phyloP scores from a whole-genome alignment of 2,797 vertebrate genomes.

The Molossus molossus region DNA sequence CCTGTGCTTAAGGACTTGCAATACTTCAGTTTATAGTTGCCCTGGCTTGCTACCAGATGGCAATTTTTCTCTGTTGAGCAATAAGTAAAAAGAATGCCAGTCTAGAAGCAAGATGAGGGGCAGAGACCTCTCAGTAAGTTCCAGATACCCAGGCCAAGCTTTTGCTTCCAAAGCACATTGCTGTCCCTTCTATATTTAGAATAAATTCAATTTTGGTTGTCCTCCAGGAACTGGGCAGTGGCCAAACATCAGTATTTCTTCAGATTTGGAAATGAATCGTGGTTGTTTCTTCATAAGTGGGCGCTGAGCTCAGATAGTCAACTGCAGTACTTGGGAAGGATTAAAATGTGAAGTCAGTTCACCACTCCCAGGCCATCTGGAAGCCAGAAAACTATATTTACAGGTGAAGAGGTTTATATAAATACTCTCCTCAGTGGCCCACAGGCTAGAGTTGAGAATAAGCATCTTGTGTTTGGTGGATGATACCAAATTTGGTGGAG shows the following conservation, averaged over 20 bases:
- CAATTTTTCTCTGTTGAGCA: conserved; percentile 49
- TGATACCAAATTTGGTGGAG: conserved; percentile 79
- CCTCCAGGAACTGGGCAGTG: conserved; percentile 56
- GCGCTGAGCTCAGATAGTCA: conserved; percentile 46
- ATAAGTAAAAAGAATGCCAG: conserved; percentile 29
- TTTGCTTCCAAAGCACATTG: conserved; percentile 54
- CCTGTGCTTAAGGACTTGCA: conserved; percentile 7
- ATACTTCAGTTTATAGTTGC: conserved; percentile 1
- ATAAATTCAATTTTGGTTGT: conserved; percentile 71
- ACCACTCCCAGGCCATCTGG: conserved; percentile 41
- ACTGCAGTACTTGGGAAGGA: conserved; percentile 65
- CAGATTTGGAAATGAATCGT: conserved; percentile 67
- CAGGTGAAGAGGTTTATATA: conserved; percentile 66
- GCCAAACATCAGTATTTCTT: conserved; percentile 74
- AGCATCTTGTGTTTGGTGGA: conserved; percentile 33
- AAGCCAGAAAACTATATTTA: conserved; percentile 66
- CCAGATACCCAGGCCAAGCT: conserved; percentile 2
- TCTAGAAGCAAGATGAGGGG: background rate
- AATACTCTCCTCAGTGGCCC: conserved; percentile 68
- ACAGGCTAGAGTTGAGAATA: conserved; percentile 35
- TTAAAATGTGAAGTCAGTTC: conserved; percentile 62
- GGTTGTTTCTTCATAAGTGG: conserved; percentile 37
- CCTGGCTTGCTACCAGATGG: conserved; percentile 17
- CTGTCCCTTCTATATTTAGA: conserved; percentile 67
- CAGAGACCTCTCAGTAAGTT: conserved; percentile 20